Evolutionary conservation across 2,888 invertebrate species (phyloP).

Genomic region (Trilocha varians): DNA sequence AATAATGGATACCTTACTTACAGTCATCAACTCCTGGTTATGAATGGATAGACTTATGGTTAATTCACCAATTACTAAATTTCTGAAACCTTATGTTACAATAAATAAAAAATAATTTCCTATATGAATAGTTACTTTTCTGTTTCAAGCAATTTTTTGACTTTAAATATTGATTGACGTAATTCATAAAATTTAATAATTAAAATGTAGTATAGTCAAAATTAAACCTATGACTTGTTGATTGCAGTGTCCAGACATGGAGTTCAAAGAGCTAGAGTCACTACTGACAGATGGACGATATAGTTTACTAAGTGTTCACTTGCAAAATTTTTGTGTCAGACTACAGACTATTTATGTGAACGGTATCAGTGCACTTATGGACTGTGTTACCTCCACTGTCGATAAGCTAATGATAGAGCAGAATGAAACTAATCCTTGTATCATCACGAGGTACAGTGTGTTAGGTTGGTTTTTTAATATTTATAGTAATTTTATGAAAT

Average conservation of each 20-base stretch:
- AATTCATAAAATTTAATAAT: no score
- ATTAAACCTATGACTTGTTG: no score
- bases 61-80: no score
- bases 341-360: slow-evolving; percentile 73
- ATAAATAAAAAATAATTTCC: no score
- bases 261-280: slow-evolving; percentile 77
- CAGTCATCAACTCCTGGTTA: no score
- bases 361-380: slow-evolving; percentile 78
- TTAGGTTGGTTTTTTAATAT: slow-evolving; percentile 61
- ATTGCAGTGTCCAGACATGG: slow-evolving; percentile 82
- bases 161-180: no score
- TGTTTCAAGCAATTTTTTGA: no score
- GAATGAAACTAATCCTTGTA: slow-evolving; percentile 51
- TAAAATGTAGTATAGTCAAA: no score
- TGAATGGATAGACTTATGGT: no score
- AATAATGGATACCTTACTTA: no score
- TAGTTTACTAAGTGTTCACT: slow-evolving; percentile 69
- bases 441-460: slow-evolving; percentile 78
- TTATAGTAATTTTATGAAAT: background rate
- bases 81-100: no score
- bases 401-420: slow-evolving; percentile 75
- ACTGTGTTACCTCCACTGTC: slow-evolving; percentile 72
- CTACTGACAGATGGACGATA: slow-evolving; percentile 77
- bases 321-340: slow-evolving; percentile 74
- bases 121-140: no score